These are phyloP conservation scores for Cydia strobilella DNA, from an alignment of 1,140 invertebrate species.

Conservation along the genomic window DNA sequence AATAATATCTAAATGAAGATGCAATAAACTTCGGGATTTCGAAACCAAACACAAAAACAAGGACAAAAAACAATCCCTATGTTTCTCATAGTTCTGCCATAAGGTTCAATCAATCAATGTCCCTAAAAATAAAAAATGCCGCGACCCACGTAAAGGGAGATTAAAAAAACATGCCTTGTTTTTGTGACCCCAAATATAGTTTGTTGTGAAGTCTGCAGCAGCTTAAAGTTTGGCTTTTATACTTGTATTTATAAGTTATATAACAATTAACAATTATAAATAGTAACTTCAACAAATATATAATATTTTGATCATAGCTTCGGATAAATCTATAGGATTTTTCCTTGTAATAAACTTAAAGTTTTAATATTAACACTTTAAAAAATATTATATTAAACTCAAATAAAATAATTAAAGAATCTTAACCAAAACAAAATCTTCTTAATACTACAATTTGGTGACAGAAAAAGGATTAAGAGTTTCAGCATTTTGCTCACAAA, in stretches of 20 bases:
- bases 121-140: conserved; percentile 66
- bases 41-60: conserved; percentile 42
- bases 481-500: neutral
- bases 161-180: conserved; percentile 65
- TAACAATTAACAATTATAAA: too few relatives aligned
- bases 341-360: neutral
- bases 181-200: conserved; percentile 50
- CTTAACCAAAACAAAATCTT: neutral
- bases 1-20: conserved; percentile 69
- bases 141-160: conserved; percentile 70
- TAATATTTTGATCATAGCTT: too few relatives aligned
- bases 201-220: conserved; percentile 6
- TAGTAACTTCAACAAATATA: too few relatives aligned
- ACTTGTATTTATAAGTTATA: neutral
- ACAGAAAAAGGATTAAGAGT: conserved; percentile 18
- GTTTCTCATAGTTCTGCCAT: conserved; percentile 71
- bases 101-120: conserved; percentile 78
- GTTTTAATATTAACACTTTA: neutral
- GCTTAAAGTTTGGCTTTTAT: neutral
- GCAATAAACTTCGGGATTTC: conserved; percentile 64
- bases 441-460: conserved; percentile 10
- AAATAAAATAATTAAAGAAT: neutral
- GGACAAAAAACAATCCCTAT: conserved; percentile 52
- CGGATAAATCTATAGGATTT: neutral
- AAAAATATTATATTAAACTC: neutral